phyloP scores from a whole-genome alignment of 2,888 invertebrate genomes.

The Prenolepis imparis region DNA sequence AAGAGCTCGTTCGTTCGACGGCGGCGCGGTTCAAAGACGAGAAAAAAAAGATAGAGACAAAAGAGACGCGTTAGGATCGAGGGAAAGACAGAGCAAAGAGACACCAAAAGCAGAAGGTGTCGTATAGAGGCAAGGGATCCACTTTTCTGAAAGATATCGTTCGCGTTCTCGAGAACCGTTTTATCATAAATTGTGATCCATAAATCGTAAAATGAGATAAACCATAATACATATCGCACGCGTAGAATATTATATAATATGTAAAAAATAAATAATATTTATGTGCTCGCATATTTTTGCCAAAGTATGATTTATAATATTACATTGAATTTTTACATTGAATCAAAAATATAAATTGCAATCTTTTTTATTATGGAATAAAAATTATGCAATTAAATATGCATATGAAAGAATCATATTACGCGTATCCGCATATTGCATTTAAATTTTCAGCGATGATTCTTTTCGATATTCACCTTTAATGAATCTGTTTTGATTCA shows the following conservation, averaged over 20 bases:
- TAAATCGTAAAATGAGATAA: conserved; percentile 71
- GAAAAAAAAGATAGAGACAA: neutral
- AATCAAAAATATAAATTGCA: neutral
- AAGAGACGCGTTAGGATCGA: conserved; percentile 5
- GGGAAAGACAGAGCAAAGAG: neutral
- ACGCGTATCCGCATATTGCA: neutral
- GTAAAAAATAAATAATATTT: neutral
- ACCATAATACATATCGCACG: conserved; percentile 68
- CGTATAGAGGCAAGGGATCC: conserved; percentile 32
- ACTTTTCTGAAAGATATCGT: conserved; percentile 63
- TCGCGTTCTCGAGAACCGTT: conserved; percentile 55
- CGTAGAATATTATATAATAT: conserved; percentile 28
- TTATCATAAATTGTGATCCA: conserved; percentile 70
- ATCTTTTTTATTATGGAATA: neutral
- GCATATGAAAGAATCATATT: neutral
- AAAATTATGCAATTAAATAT: neutral
- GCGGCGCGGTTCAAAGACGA: conserved; percentile 68
- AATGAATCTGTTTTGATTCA: conserved; percentile 5
- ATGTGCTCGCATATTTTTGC: neutral
- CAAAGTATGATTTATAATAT: neutral
- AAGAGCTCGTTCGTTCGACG: conserved; percentile 55
- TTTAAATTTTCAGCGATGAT: neutral
- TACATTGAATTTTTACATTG: neutral
- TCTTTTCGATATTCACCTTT: neutral
- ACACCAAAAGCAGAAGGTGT: neutral